Evolutionary conservation across 2,888 invertebrate species (phyloP), one percentile per base, ranked within the genome.

Genomic region (Hydriomena furcata): DNA sequence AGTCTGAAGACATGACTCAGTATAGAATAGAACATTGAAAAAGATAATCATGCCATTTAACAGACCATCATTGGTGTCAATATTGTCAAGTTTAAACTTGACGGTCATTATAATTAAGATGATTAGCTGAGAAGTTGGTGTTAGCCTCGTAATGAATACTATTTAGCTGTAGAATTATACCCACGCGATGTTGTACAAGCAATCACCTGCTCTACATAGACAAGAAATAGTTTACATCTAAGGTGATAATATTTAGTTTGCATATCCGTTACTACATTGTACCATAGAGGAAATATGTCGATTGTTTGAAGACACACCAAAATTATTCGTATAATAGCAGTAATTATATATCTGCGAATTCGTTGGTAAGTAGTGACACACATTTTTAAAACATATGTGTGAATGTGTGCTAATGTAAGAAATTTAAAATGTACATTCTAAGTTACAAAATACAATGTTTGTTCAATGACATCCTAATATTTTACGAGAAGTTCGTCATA

Each of bases 81-180:
- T 32, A 34, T 25, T 43, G n/a, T 12, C 24, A 10, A 2, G 2
- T 21, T 1, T 44, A 27, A 30, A 34, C 37, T 27, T 13, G 27
- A 45, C 34, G 34, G 38, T 20, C 38, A 24, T 17, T 25, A 13
- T 44, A 45, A 57, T 57, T 45, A 21, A 24, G 28, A 21, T 36
- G 30, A 52, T 57, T 54, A 54, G 43, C 53, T 12, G 21, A 23
- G 21, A 31, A 28, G 42, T 50, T 52, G 10, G 42, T 17, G 17
- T 17, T 37, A 51, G 27, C 45, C 23, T 40, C 36, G 43, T 35
- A 30, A 43, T 52, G 23, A 44, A 45, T 30, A 48, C 43, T 40
- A 37, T 37, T 48, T 43, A 35, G 34, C 40, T 24, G 11, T 21
- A 34, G 31, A 8, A 52, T 43, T 40, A 40, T 30, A 43, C 43